Conservation (phyloP, 2,797 vertebrate genomes). For the Lutjanus argentimaculatus region DNA sequence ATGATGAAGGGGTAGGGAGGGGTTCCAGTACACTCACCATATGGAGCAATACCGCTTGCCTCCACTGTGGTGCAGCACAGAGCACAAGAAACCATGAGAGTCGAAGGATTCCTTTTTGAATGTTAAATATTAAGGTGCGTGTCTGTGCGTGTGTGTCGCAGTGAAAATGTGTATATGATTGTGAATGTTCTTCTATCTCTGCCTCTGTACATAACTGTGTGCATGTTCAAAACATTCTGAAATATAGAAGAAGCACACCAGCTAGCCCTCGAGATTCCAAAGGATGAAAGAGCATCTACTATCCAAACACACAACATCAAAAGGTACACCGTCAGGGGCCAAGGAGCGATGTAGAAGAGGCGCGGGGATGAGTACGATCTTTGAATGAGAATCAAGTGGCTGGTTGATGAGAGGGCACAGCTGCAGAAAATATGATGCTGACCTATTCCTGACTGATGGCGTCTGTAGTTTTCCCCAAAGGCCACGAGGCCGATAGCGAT, state of each 20-base stretch:
- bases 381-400: conserved; percentile 72
- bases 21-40: conserved; percentile 84
- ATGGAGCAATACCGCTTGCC: conserved; percentile 83
- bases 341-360: conserved; percentile 57
- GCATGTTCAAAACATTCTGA: conserved; percentile 72
- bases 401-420: conserved; percentile 48
- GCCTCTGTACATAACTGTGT: conserved; percentile 49
- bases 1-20: conserved; percentile 26
- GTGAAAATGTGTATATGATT: conserved; percentile 25
- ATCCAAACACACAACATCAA: conserved; percentile 77
- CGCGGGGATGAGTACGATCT: conserved; percentile 45
- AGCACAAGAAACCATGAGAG: conserved; percentile 82
- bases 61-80: conserved; percentile 87
- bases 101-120: conserved; percentile 44
- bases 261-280: conserved; percentile 55
- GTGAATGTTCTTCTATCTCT: conserved; percentile 35
- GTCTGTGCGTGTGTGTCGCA: conserved; percentile 1
- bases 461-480: conserved; percentile 94
- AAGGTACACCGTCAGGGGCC: conserved; percentile 69
- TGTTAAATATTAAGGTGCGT: conserved; percentile 52
- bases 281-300: conserved; percentile 77
- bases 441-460: conserved; percentile 91
- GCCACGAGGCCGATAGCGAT: conserved; percentile 93
- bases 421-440: conserved; percentile 71
- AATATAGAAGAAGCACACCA: conserved; percentile 70